These are phyloP conservation scores for Centroberyx gerrardi DNA, from an alignment of 2,797 vertebrate genomes.

Conservation along the genomic window DNA sequence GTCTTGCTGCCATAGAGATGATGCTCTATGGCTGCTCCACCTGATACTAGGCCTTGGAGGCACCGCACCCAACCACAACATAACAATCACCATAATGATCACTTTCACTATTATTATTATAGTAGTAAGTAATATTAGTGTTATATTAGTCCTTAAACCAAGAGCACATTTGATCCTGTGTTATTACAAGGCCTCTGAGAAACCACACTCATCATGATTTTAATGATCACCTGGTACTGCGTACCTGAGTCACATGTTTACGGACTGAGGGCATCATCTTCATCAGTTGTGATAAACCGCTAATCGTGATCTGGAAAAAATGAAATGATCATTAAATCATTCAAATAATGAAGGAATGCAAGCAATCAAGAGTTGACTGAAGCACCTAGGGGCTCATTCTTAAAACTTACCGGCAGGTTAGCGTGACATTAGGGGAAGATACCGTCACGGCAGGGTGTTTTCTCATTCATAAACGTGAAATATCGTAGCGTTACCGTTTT, in stretches of 20 bases:
- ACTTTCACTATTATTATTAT: not conserved
- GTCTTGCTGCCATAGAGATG: slow-evolving; percentile 2
- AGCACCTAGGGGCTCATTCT: too few species aligned
- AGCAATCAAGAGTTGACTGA: not conserved
- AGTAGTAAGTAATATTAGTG: not conserved
- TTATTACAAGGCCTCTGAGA: too few species aligned
- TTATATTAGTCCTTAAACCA: too few species aligned
- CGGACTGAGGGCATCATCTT: slow-evolving; percentile 96
- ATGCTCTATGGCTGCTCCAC: not conserved
- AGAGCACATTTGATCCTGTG: not conserved
- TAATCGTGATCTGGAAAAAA: slow-evolving; percentile 87
- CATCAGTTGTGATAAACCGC: slow-evolving; percentile 94
- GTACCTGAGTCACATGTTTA: slow-evolving; percentile 94
- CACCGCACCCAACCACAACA: slow-evolving; percentile 28
- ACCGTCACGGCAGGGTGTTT: too few species aligned
- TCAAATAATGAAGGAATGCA: not conserved
- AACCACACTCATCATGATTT: not conserved
- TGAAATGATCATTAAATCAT: not conserved
- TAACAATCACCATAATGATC: slow-evolving; percentile 30
- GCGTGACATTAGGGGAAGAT: too few species aligned
- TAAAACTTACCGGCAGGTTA: too few species aligned
- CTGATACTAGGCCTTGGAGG: slow-evolving; percentile 19
- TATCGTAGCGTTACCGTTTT: too few species aligned
- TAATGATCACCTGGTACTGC: not conserved
- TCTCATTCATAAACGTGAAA: too few species aligned